Base-by-base conservation (phyloP, 2,113 vertebrate genomes). In the Excalfactoria chinensis region DNA sequence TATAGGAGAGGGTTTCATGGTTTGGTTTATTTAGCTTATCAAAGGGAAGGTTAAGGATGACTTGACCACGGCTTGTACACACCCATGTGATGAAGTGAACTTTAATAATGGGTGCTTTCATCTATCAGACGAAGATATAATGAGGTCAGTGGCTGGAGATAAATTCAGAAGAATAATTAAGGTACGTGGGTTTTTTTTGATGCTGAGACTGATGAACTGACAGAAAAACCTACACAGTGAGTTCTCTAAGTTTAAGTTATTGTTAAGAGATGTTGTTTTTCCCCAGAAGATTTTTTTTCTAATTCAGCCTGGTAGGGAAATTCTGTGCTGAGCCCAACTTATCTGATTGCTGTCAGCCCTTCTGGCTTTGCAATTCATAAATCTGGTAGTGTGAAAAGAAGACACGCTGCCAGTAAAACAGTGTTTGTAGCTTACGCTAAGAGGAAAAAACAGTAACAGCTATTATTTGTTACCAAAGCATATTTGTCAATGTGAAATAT, bases 11-110 rank as follows among this genome's bases (percentile, higher is more conserved):
- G 76, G 71, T 86, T 78, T 78, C 66, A 75, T 35, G 43, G 69
- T 80, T 93, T 1, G 7, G 76, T 94, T 94, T 95, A 89, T 95
- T 95, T 77, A 94, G 72, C 86, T 95, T 95, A 95, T 94, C 88
- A 81, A 88, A 90, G n/a, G 49, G 80, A 95, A 95, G 86, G 86
- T 94, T 93, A 95, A 93, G 79, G 75, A 94, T 93, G 94, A 73
- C 88, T 95, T 95, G 92, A 95, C 94, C 93, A 86, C 15, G 64
- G 90, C 51, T 79, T 88, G 11, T 83, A 85, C 79, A 85, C 71
- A 93, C 92, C 93, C 78, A 85, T 44, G 66, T 49, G 87, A 80
- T 83, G 89, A 95, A 87, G 91, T 95, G 94, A 88, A 77, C 89
- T 91, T 93, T 93, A 95, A 93, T 93, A 91, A 95, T 67, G 64